Evolutionary conservation across 2,888 invertebrate species (phyloP).

Genomic region (Platypus cylindrus): DNA sequence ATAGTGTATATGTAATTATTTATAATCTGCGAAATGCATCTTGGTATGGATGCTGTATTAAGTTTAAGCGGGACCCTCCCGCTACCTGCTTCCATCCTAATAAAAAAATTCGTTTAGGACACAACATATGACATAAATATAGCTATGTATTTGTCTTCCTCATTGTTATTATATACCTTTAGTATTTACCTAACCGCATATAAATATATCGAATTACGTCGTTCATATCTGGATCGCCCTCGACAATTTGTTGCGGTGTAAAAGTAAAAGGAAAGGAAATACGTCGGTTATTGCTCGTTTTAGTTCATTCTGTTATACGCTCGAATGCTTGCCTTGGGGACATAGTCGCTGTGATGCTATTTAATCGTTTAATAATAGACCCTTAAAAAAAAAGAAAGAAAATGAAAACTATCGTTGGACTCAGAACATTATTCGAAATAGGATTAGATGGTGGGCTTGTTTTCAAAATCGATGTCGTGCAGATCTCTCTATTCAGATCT

Average conservation of each 20-base stretch:
- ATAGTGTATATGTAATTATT: too few relatives aligned
- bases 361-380: conserved; percentile 15
- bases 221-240: conserved; percentile 15
- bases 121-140: conserved; percentile 37
- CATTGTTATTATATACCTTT: too few relatives aligned
- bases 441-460: conserved; percentile 5
- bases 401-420: too few relatives aligned
- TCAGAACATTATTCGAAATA: conserved; percentile 8
- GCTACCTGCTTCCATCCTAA: too few relatives aligned
- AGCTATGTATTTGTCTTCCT: conserved; percentile 32
- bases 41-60: too few relatives aligned
- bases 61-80: too few relatives aligned
- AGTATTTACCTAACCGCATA: conserved; percentile 18
- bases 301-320: conserved; percentile 13
- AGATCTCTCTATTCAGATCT: too few relatives aligned
- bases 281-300: conserved; percentile 15
- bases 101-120: too few relatives aligned
- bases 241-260: conserved; percentile 34
- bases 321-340: conserved; percentile 11
- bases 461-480: conserved; percentile 4
- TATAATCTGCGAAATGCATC: too few relatives aligned
- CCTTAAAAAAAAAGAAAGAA: too few relatives aligned
- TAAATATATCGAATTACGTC: conserved; percentile 34
- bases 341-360: conserved; percentile 10
- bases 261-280: conserved; percentile 30